Evolutionary conservation across 2,113 vertebrate genomes (phyloP).

Genomic region (Ifrita kowaldi): DNA sequence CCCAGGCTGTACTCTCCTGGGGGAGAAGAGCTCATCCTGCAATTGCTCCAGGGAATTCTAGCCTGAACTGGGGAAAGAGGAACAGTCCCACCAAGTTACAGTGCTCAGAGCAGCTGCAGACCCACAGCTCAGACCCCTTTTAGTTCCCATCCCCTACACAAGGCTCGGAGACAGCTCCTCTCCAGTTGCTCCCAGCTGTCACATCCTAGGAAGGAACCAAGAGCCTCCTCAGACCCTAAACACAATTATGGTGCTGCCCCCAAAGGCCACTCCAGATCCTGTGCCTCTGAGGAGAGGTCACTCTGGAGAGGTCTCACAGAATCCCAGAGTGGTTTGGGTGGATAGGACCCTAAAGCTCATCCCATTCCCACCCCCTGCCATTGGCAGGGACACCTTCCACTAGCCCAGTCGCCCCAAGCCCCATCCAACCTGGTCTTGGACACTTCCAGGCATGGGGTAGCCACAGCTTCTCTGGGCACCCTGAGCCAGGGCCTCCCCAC

Average conservation of each 20-base stretch:
- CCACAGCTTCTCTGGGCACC: neutral
- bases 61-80: neutral
- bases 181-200: neutral
- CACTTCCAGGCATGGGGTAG: neutral
- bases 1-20: neutral
- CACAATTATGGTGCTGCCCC: neutral
- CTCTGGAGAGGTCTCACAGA: neutral
- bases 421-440: rapidly evolving
- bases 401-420: neutral
- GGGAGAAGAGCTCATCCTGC: neutral
- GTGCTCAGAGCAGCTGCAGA: neutral
- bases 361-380: neutral
- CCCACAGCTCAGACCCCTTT: neutral
- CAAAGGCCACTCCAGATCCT: neutral
- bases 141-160: rapidly evolving
- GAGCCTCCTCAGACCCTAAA: neutral
- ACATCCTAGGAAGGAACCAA: neutral
- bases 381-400: neutral
- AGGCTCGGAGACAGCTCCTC: neutral
- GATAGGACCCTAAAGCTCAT: neutral
- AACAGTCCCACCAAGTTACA: neutral
- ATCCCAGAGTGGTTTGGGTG: neutral
- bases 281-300: rapidly evolving
- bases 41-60: neutral
- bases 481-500: neutral